A percentile compares a stretch with the other conserved stretches of the same genome.
phyloP scores from a whole-genome alignment of 2,888 invertebrate species.

The Drosophila meridiana region DNA sequence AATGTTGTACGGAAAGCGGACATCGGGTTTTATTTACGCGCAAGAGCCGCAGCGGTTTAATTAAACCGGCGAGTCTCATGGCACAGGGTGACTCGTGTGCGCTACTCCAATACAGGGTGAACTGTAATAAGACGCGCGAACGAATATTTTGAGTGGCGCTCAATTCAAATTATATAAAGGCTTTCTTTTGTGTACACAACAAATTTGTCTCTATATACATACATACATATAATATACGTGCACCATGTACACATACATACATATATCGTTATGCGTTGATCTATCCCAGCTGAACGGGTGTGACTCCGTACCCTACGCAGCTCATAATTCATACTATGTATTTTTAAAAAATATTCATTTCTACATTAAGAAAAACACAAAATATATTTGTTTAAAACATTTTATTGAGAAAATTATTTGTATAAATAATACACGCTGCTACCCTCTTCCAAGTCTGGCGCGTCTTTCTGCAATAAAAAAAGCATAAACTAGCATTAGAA shows the following conservation, averaged over 20 bases:
- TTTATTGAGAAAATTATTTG: slow-evolving; percentile 2
- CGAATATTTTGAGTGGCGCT: slow-evolving; percentile 1
- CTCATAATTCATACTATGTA: too few relatives aligned
- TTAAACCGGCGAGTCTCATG: slow-evolving; percentile 70
- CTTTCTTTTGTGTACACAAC: neutral
- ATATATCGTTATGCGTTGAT: neutral
- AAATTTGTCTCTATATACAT: neutral
- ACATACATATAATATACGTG: neutral
- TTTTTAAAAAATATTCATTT: neutral
- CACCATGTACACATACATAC: neutral
- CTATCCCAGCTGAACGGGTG: too few relatives aligned
- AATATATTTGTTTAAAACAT: neutral
- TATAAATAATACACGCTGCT: neutral
- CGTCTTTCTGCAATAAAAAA: slow-evolving; percentile 18
- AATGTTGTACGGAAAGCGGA: slow-evolving; percentile 25
- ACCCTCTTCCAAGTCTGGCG: neutral
- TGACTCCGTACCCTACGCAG: too few relatives aligned
- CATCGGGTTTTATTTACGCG: slow-evolving; percentile 49
- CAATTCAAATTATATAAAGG: slow-evolving; percentile 4
- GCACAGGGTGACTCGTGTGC: slow-evolving; percentile 46
- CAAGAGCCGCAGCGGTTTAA: slow-evolving; percentile 61
- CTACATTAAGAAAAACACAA: neutral
- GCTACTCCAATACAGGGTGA: slow-evolving; percentile 23
- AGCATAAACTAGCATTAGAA: neutral
- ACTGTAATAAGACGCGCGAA: neutral